Percentiles rank a stretch among this genome's conserved stretches.
Evolutionary conservation across 2,113 vertebrate genomes (phyloP).

Genomic region (Cichladusa arquata): DNA sequence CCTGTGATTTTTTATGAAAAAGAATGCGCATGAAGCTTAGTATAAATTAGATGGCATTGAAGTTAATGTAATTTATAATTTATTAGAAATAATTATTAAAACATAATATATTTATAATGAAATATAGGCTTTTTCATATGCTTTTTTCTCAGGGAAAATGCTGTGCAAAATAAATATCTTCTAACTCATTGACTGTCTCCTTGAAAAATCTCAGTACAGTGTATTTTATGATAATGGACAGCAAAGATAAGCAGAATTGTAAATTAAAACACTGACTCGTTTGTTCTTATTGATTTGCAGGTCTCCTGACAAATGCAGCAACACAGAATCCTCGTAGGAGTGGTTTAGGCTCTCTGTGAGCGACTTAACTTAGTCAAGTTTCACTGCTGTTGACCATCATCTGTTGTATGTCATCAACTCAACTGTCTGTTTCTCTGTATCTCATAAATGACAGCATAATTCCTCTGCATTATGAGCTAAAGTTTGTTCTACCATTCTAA

Average conservation of each 20-base stretch:
- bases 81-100: neutral
- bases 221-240: constrained; percentile 29
- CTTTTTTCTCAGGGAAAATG: neutral
- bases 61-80: neutral
- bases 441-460: constrained; percentile 74
- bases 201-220: constrained; percentile 15
- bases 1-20: neutral
- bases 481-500: constrained; percentile 61
- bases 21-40: neutral
- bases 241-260: constrained; percentile 27
- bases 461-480: constrained; percentile 69
- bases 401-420: constrained; percentile 75
- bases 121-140: neutral
- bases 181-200: neutral
- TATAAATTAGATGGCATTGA: neutral
- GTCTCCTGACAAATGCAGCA: constrained; percentile 91
- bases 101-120: neutral
- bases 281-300: constrained; percentile 78
- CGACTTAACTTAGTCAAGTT: constrained; percentile 72
- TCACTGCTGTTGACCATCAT: constrained; percentile 73
- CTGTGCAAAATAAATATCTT: neutral
- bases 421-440: constrained; percentile 77
- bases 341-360: constrained; percentile 75
- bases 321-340: constrained; percentile 74
- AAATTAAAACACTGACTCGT: constrained; percentile 55